These are phyloP conservation scores for Tachypleus tridentatus DNA, from an alignment of 1,140 invertebrate genomes.

Conservation along the genomic window DNA sequence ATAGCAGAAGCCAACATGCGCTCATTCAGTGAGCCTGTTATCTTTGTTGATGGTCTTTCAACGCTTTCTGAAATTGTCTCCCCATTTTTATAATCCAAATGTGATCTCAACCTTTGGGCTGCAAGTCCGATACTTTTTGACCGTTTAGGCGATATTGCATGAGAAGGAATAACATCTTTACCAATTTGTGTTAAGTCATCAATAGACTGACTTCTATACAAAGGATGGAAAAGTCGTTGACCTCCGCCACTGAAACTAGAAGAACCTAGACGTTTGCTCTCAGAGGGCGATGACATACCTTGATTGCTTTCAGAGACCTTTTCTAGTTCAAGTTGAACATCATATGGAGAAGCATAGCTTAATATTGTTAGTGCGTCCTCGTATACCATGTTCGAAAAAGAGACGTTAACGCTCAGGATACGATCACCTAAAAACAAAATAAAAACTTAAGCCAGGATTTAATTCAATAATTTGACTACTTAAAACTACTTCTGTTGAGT, in stretches of 20 bases:
- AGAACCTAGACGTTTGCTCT: slow-evolving; percentile 31
- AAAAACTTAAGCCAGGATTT: neutral
- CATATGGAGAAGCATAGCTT: slow-evolving; percentile 83
- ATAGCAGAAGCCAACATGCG: slow-evolving; percentile 19
- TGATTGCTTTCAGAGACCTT: slow-evolving; percentile 27
- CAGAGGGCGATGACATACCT: slow-evolving; percentile 10
- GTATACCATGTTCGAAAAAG: slow-evolving; percentile 73
- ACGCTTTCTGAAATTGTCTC: slow-evolving; percentile 1
- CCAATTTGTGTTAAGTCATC: slow-evolving; percentile 40
- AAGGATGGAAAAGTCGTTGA: slow-evolving; percentile 47
- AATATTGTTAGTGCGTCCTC: slow-evolving; percentile 81
- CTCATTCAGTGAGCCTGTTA: slow-evolving; percentile 18
- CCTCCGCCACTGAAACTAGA: slow-evolving; percentile 25
- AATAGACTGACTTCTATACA: slow-evolving; percentile 54
- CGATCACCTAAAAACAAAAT: slow-evolving; percentile 57
- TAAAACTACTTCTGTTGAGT: too few relatives aligned
- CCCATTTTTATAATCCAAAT: slow-evolving; percentile 7
- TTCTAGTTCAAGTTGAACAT: slow-evolving; percentile 56
- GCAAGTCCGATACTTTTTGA: slow-evolving; percentile 10
- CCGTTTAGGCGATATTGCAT: slow-evolving; percentile 4
- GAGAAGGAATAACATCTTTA: slow-evolving; percentile 11
- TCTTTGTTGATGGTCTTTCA: neutral
- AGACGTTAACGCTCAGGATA: slow-evolving; percentile 70
- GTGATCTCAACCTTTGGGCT: slow-evolving; percentile 9
- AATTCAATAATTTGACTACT: too few relatives aligned